Base-by-base conservation (phyloP, 2,113 vertebrate species). In the Crypturellus undulatus region DNA sequence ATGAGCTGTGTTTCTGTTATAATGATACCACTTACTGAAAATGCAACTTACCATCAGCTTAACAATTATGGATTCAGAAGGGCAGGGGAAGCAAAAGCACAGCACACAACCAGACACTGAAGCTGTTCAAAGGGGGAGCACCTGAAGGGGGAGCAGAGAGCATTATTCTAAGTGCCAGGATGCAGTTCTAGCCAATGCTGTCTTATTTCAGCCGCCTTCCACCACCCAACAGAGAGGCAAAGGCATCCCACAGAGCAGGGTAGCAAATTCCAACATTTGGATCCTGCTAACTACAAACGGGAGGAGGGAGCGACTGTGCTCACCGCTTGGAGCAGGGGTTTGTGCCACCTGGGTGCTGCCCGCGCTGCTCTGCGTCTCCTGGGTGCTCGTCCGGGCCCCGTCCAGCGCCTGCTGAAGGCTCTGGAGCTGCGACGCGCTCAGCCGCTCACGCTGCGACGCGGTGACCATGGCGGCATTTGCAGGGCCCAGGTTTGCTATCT, bases 391-490 rank as follows among this genome's bases (percentile, higher is more conserved):
- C 90, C 94, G 94, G 88, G 94, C 97, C 68, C 98, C 98, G 4
- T 98, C 98, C 95, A 97, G 92, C 0, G 98, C 98, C 73, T 95
- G 42, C 85, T 83, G 95, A 79, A 98, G 98, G 93, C 98, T 97
- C 73, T 96, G 97, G 85, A 98, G 96, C 96, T 98, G 98, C 3
- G 79, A 6, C 4, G 60, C 11, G 78, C 88, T 95, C 80, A 98
- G 97, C 5, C 2, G 95, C 42, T 93, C 42, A 9, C 87, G 93
- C 96, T 98, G 98, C 0, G 26, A 79, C 3, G 47, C 87, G 7
- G 98, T 98, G 54, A 98, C 98, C 21, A 92, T 32, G 2, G 97
- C 98, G 1, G 98, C 98, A 15, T 98, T 98, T 90, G 97, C 97
- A 0, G 98, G 98, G 24, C 98, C 98, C 79, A 98, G 72, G 65